These are phyloP conservation scores for Dinocampus coccinellae DNA, from an alignment of 2,888 invertebrate species.

Conservation along the genomic window DNA sequence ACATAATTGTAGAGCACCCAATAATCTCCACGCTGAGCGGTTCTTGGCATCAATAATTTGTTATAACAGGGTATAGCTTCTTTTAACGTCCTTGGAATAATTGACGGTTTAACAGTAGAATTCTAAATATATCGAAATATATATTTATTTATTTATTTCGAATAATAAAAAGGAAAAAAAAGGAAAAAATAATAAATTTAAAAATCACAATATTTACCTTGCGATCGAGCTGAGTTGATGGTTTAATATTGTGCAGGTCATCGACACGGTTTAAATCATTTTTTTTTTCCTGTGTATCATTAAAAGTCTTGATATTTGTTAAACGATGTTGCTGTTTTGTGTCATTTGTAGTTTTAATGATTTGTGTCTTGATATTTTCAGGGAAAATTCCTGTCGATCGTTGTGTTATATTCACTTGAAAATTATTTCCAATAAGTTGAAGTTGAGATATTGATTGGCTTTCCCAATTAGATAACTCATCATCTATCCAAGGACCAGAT, in stretches of 20 bases:
- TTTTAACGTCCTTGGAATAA: conserved; percentile 63
- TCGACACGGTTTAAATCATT: neutral
- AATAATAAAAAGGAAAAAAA: neutral
- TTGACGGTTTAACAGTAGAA: conserved; percentile 11
- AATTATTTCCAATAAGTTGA: conserved; percentile 24
- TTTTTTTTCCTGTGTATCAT: neutral
- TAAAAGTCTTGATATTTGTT: neutral
- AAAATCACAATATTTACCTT: conserved; percentile 13
- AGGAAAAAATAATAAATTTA: neutral
- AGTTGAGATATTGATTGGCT: neutral
- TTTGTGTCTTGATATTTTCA: neutral
- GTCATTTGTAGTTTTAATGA: neutral
- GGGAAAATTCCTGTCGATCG: neutral
- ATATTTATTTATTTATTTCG: neutral
- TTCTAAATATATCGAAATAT: conserved; percentile 8
- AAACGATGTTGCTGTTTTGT: neutral
- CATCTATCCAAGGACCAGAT: conserved; percentile 68
- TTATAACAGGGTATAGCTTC: conserved; percentile 76
- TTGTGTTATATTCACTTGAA: conserved; percentile 30
- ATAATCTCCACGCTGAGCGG: conserved; percentile 82
- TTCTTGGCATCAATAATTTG: conserved; percentile 73
- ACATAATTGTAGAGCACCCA: conserved; percentile 93
- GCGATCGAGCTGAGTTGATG: neutral
- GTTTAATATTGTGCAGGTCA: neutral
- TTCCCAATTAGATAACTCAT: conserved; percentile 59